phyloP scores from a whole-genome alignment of 2,888 invertebrate genomes.

The Thereva nobilitata region DNA sequence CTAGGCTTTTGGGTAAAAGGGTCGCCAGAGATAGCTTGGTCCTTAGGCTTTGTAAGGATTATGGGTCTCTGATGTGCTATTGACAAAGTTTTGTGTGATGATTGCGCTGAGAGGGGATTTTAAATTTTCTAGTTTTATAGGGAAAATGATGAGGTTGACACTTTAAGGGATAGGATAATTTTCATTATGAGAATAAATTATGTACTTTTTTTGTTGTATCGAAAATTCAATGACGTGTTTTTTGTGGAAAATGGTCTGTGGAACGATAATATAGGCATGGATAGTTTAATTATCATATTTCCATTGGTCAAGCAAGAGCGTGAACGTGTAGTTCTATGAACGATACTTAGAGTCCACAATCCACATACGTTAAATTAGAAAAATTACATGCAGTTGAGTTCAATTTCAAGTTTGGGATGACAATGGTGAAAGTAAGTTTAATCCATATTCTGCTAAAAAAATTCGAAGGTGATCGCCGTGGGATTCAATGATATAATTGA shows the following conservation, averaged over 20 bases:
- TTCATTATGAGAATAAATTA: constrained; percentile 8
- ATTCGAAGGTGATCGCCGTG: no score
- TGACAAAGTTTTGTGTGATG: constrained; percentile 31
- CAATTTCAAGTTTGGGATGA: no score
- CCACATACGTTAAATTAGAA: no score
- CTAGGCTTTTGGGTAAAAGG: constrained; percentile 9
- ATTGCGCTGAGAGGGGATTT: constrained; percentile 23
- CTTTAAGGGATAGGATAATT: constrained; percentile 12
- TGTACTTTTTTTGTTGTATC: constrained; percentile 8
- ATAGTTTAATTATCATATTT: not conserved
- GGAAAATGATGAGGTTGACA: constrained; percentile 24
- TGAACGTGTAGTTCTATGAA: no score
- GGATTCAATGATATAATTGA: no score
- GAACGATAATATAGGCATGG: no score
- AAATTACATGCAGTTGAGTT: no score
- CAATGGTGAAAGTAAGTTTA: no score
- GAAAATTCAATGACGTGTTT: not conserved
- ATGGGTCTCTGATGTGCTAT: constrained; percentile 26
- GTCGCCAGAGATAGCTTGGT: constrained; percentile 27
- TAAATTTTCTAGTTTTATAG: constrained; percentile 10
- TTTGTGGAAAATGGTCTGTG: no score
- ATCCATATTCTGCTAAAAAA: no score
- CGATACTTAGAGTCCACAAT: no score
- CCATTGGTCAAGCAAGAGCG: not conserved
- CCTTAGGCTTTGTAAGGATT: constrained; percentile 27